Percentiles rank a stretch among this genome's conserved stretches.
These are phyloP conservation scores for Lordiphosa andalusiaca DNA, from an alignment of 2,888 invertebrate genomes.

Conservation along the genomic window DNA sequence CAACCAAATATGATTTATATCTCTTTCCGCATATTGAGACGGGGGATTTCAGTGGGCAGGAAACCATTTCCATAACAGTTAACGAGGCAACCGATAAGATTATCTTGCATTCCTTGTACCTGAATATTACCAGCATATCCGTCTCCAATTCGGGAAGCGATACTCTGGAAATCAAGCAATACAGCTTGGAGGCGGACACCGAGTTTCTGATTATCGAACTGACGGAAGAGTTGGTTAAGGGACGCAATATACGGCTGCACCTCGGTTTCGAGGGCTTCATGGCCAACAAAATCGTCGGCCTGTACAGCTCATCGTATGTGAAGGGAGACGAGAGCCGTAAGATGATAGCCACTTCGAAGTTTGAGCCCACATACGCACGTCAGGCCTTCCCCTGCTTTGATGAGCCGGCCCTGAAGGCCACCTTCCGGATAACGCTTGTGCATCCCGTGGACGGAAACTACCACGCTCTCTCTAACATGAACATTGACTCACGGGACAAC, in stretches of 20 bases:
- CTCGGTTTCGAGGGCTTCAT: slow-evolving; percentile 84
- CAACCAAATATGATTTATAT: slow-evolving; percentile 85
- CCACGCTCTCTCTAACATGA: slow-evolving; percentile 93
- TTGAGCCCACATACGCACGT: slow-evolving; percentile 96
- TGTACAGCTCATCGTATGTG: slow-evolving; percentile 86
- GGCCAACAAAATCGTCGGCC: slow-evolving; percentile 86
- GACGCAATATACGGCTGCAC: slow-evolving; percentile 33
- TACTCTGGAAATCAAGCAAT: slow-evolving; percentile 46
- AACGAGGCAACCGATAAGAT: slow-evolving; percentile 80
- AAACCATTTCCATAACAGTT: slow-evolving; percentile 81
- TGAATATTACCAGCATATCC: slow-evolving; percentile 79
- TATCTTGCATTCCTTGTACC: slow-evolving; percentile 83
- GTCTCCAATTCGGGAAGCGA: slow-evolving; percentile 51
- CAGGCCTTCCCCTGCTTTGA: slow-evolving; percentile 98
- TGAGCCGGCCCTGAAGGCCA: slow-evolving; percentile 94
- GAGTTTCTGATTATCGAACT: slow-evolving; percentile 76
- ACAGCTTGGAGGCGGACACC: slow-evolving; percentile 52
- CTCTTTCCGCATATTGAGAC: slow-evolving; percentile 85
- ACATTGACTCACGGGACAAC: slow-evolving; percentile 78
- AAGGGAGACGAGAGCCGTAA: slow-evolving; percentile 74
- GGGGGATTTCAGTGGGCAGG: slow-evolving; percentile 83
- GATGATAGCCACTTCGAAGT: slow-evolving; percentile 93
- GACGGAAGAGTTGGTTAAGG: slow-evolving; percentile 42
- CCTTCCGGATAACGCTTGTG: slow-evolving; percentile 88
- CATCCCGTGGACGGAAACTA: slow-evolving; percentile 85